Conservation (phyloP, 2,888 invertebrate species). For the Muschampia plurimacula region DNA sequence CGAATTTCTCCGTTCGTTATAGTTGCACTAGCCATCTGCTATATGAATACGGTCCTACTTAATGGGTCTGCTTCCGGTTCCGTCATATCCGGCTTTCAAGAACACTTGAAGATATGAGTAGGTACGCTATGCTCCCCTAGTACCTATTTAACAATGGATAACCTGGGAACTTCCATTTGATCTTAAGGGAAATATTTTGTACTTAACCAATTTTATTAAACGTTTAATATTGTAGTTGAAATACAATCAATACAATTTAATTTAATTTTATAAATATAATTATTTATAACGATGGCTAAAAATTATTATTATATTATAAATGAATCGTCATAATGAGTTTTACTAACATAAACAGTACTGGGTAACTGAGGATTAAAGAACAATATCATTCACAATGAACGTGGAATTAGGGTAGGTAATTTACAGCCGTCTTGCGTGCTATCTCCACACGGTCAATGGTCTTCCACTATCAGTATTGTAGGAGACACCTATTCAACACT, state of each 20-base stretch:
- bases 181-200: background rate
- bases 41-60: slow-evolving; percentile 38
- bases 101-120: slow-evolving; percentile 66
- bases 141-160: slow-evolving; percentile 32
- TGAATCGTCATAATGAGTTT: too few relatives aligned
- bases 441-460: slow-evolving; percentile 78
- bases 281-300: too few relatives aligned
- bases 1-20: slow-evolving; percentile 19
- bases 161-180: slow-evolving; percentile 42
- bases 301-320: too few relatives aligned
- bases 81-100: slow-evolving; percentile 77
- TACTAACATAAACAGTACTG: too few relatives aligned
- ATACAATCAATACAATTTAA: background rate
- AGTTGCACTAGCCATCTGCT: slow-evolving; percentile 43
- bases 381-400: slow-evolving; percentile 13
- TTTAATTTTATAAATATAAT: background rate
- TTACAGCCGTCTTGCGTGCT: slow-evolving; percentile 38
- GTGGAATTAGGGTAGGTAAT: slow-evolving; percentile 37
- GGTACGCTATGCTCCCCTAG: slow-evolving; percentile 57
- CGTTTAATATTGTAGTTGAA: background rate
- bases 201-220: background rate
- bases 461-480: slow-evolving; percentile 69
- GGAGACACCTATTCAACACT: slow-evolving; percentile 74
- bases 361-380: background rate
- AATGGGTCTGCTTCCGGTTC: slow-evolving; percentile 72